Percentiles rank a stretch among this genome's conserved stretches.
phyloP scores from a whole-genome alignment of 2,888 invertebrate genomes.

The Cylloceria caligata region DNA sequence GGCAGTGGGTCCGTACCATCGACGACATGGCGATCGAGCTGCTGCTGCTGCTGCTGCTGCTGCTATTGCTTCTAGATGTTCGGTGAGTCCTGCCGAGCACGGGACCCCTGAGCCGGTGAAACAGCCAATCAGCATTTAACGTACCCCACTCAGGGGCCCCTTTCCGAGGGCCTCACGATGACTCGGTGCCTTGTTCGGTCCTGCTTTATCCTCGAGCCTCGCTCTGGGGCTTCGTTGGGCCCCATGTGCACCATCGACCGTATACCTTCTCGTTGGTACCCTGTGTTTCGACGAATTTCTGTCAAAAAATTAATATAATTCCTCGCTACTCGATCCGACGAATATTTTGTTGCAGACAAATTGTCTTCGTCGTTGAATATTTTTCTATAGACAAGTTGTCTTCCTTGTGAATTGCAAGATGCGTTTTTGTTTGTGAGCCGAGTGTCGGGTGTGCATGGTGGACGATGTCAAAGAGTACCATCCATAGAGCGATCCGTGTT shows the following conservation, averaged over 20 bases:
- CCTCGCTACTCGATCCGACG: no score
- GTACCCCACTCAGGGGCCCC: constrained; percentile 36
- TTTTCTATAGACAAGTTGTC: no score
- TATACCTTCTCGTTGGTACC: neutral
- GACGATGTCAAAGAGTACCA: no score
- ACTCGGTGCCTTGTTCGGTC: constrained; percentile 36
- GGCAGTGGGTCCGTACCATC: constrained; percentile 69
- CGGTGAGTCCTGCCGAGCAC: constrained; percentile 41
- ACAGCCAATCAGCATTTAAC: constrained; percentile 38
- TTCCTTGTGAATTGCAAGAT: no score
- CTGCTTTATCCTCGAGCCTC: constrained; percentile 50
- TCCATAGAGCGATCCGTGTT: no score
- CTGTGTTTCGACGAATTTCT: constrained; percentile 9
- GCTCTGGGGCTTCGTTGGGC: constrained; percentile 20
- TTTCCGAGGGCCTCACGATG: constrained; percentile 47
- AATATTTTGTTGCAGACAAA: no score
- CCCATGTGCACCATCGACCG: constrained; percentile 9
- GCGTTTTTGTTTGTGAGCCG: no score
- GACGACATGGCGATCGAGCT: constrained; percentile 59
- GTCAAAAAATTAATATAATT: no score
- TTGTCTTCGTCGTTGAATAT: no score
- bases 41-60: constrained; percentile 24
- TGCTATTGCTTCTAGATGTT: constrained; percentile 14
- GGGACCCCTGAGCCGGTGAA: constrained; percentile 40
- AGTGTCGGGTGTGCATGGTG: no score